A percentile compares a stretch with the other conserved stretches of the same genome.
Evolutionary conservation across 2,888 invertebrate genomes (phyloP).

Genomic region (Macropis europaea): DNA sequence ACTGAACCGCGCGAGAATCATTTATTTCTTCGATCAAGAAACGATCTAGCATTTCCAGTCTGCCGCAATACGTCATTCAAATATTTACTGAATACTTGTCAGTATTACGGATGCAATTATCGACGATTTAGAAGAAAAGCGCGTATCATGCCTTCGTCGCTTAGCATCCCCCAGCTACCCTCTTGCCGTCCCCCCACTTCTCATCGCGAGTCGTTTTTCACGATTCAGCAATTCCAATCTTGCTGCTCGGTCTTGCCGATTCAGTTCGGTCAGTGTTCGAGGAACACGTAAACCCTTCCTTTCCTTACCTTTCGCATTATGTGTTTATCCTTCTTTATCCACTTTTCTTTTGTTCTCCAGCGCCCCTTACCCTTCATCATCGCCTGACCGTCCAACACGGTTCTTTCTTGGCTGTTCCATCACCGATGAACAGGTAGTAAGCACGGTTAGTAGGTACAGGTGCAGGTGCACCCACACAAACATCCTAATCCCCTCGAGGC

Average conservation of each 20-base stretch:
- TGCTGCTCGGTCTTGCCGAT: conserved; percentile 58
- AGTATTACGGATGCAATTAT: conserved; percentile 59
- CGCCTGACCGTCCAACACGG: conserved; percentile 14
- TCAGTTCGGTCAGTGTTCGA: conserved; percentile 70
- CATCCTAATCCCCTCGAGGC: not conserved
- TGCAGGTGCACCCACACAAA: conserved; percentile 39
- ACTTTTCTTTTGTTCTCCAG: conserved; percentile 55
- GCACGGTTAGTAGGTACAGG: conserved; percentile 30
- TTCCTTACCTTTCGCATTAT: conserved; percentile 73
- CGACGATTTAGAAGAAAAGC: conserved; percentile 50
- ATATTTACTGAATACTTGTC: conserved; percentile 56
- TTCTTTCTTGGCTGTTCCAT: conserved; percentile 27
- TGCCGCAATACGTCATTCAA: conserved; percentile 55
- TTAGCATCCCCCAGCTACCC: not conserved
- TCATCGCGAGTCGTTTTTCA: conserved; percentile 62
- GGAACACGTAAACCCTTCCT: conserved; percentile 74
- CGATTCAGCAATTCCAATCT: conserved; percentile 69
- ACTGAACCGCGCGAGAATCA: conserved; percentile 20
- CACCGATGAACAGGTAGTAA: conserved; percentile 44
- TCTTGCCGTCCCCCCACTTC: not conserved
- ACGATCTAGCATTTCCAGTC: conserved; percentile 24
- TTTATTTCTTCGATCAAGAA: conserved; percentile 31
- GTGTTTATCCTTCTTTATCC: conserved; percentile 72
- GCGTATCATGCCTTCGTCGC: conserved; percentile 35
- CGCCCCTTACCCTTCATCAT: conserved; percentile 4